A percentile compares a stretch with the other conserved stretches of the same genome.
Evolutionary conservation across 1,140 invertebrate species (phyloP).

Genomic region (Cyclargus thomasi): DNA sequence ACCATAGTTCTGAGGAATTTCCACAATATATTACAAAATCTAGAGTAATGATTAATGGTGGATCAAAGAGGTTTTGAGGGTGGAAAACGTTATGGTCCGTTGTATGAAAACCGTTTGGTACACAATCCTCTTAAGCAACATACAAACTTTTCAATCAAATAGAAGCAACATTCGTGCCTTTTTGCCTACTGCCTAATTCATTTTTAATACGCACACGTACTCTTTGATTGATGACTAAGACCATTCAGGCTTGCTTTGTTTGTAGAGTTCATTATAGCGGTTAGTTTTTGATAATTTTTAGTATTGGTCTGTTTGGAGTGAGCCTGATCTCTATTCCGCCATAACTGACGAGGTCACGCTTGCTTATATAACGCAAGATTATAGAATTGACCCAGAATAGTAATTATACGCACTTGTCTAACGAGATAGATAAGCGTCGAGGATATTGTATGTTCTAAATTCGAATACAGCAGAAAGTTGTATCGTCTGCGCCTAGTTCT

Average conservation of each 20-base stretch:
- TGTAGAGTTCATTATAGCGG: neutral
- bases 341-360: neutral
- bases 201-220: slow-evolving; percentile 6
- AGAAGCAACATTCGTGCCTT: neutral
- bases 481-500: no score
- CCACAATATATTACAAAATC: no score
- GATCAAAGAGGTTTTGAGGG: no score
- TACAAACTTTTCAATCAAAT: neutral
- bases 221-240: slow-evolving; percentile 7
- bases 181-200: neutral
- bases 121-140: neutral
- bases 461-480: no score
- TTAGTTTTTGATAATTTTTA: slow-evolving; percentile 7
- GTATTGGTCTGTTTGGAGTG: neutral
- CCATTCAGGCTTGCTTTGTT: neutral
- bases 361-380: neutral
- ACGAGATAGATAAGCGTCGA: neutral
- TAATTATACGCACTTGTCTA: neutral
- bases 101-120: no score
- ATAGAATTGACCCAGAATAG: neutral
- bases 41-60: no score
- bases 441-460: no score
- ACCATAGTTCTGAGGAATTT: no score
- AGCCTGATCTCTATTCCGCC: neutral
- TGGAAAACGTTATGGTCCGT: no score